These are phyloP conservation scores for Ectropis crepuscularia DNA, from an alignment of 2,888 invertebrate genomes.

Conservation along the genomic window DNA sequence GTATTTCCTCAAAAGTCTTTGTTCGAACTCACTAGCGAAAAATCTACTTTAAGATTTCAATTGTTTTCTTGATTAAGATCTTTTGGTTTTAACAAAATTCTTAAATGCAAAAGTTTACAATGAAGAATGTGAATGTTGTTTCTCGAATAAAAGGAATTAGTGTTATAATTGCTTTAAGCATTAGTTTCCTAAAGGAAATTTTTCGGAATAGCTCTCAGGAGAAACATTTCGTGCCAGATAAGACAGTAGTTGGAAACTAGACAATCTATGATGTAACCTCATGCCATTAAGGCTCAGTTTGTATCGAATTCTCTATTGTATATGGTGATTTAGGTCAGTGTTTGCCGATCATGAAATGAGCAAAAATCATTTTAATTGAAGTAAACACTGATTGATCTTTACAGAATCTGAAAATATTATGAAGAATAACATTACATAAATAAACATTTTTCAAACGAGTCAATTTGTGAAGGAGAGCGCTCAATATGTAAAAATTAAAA, in stretches of 20 bases:
- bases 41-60: constrained; percentile 39
- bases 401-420: too few species aligned
- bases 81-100: background rate
- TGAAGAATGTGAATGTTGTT: background rate
- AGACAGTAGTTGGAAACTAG: constrained; percentile 33
- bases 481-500: too few species aligned
- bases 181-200: constrained; percentile 21
- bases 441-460: too few species aligned
- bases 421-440: too few species aligned
- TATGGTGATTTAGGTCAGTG: too few species aligned
- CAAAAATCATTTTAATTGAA: too few species aligned
- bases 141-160: constrained; percentile 33
- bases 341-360: too few species aligned
- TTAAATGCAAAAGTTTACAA: background rate
- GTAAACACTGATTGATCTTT: too few species aligned
- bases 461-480: too few species aligned
- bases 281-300: constrained; percentile 42
- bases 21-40: constrained; percentile 47
- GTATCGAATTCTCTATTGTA: background rate
- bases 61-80: constrained; percentile 35
- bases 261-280: constrained; percentile 37
- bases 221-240: constrained; percentile 35
- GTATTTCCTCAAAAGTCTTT: constrained; percentile 47
- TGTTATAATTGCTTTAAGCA: constrained; percentile 22
- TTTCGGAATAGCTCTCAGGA: constrained; percentile 31